Conservation (phyloP, 2,113 vertebrate genomes). For the Burhinus bistriatus region DNA sequence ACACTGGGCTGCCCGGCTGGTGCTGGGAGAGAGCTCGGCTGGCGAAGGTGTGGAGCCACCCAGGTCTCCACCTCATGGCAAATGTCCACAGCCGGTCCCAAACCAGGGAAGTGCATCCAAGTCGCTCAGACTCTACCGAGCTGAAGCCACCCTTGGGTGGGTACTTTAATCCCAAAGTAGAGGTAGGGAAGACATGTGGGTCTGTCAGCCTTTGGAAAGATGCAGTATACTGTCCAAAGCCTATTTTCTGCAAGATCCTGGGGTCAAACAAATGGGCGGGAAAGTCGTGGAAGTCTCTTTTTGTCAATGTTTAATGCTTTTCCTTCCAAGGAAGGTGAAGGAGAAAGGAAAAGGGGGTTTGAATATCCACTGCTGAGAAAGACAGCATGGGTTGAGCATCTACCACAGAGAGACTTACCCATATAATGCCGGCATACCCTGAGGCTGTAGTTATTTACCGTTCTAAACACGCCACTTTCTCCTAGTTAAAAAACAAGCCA, state of each 20-base stretch:
- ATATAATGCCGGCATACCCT: background rate
- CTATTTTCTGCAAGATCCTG: background rate
- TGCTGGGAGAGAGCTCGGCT: fast-evolving
- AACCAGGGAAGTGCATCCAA: background rate
- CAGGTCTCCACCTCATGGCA: background rate
- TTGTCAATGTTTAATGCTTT: background rate
- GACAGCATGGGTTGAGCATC: background rate
- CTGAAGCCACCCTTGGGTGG: background rate
- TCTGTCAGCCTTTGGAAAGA: background rate
- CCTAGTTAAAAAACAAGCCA: background rate
- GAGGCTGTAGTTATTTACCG: background rate
- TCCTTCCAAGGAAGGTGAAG: background rate
- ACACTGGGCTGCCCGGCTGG: background rate
- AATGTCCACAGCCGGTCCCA: background rate
- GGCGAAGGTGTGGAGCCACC: background rate
- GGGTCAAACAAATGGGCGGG: background rate
- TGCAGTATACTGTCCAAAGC: background rate
- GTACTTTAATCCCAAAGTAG: background rate
- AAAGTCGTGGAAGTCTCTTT: background rate
- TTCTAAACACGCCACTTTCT: background rate
- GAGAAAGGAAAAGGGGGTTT: background rate
- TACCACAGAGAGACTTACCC: background rate
- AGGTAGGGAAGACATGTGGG: background rate
- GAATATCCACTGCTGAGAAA: background rate
- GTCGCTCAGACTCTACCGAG: background rate